These are phyloP conservation scores for Ephydatia muelleri DNA, from an alignment of 37 sponge, comb jelly and placozoan species.

Conservation along the genomic window DNA sequence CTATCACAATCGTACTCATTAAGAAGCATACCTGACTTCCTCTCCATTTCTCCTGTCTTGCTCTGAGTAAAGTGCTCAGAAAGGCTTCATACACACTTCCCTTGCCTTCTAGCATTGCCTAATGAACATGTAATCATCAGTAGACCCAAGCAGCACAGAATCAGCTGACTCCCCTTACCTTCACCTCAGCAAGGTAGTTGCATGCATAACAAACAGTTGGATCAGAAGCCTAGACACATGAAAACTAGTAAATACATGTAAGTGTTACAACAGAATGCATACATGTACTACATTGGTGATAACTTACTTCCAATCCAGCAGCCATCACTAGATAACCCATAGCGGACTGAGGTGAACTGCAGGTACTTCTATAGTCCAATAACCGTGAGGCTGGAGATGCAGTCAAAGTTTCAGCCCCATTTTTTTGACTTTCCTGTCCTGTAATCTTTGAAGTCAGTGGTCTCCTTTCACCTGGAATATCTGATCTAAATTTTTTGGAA, in stretches of 20 bases:
- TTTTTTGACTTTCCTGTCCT: neutral
- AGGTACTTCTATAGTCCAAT: neutral
- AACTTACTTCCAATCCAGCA: slow-evolving; percentile 65
- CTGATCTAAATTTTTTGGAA: slow-evolving; percentile 4
- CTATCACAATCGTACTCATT: neutral
- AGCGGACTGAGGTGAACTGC: neutral
- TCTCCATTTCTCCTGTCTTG: slow-evolving; percentile 18
- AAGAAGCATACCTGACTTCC: slow-evolving; percentile 23
- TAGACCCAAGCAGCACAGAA: neutral
- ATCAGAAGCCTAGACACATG: slow-evolving; percentile 41
- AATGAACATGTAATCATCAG: neutral
- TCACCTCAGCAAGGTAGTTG: slow-evolving; percentile 56
- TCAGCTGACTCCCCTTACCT: slow-evolving; percentile 34
- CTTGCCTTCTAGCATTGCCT: slow-evolving; percentile 19
- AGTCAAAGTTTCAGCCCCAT: neutral
- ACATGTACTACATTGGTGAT: neutral
- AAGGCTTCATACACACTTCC: slow-evolving; percentile 52
- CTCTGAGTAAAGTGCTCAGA: slow-evolving; percentile 36
- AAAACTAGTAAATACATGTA: neutral
- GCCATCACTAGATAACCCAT: slow-evolving; percentile 26
- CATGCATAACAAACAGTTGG: slow-evolving; percentile 41
- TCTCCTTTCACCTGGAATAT: neutral
- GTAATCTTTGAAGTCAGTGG: neutral
- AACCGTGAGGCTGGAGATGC: neutral
- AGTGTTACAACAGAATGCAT: neutral